Base-by-base conservation (phyloP, 2,797 vertebrate genomes). In the Euthynnus affinis region DNA sequence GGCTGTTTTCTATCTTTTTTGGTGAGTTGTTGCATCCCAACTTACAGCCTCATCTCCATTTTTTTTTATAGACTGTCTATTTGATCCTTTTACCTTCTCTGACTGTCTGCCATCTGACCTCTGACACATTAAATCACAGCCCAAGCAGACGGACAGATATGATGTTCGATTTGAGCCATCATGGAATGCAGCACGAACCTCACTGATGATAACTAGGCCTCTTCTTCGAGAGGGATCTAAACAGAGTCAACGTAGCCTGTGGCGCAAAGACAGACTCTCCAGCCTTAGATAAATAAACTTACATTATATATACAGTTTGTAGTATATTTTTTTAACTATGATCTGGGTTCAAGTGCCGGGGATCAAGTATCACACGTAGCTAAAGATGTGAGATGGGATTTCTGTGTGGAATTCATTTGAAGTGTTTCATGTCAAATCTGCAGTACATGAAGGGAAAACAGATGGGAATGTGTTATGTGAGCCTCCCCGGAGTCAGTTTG, bases 391-490 rank as follows among this genome's bases (percentile, higher is more conserved):
- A 74, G 65, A 63, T 67, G 46, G 32, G 22, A 49, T 74, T 71
- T 68, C 23, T 22, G 4, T 59, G 44, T 34, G 64, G 25, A 74
- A 79, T 84, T 59, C n/a, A 65, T 86, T 75, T 56, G 22, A 76
- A 73, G 71, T 80, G 22, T 17, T 87, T 80, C 15, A 15, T 29
- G 67, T 81, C 68, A 83, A 62, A 78, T 64, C 40, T 17, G 17
- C 65, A 37, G 25, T 17, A 46, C 14, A 68, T 32, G 61, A 74
- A 76, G 71, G 42, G 42, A 64, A 55, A 73, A 70, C 82, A 88
- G 78, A 87, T 78, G 76, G 66, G 40, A n/a, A 64, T 64, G 83
- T 85, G 12, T 42, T 86, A 76, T 72, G 59, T 89, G 87, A 87
- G 63, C 60, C 37, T 81, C 76, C 68, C 9, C 13, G 22, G 56